Evolutionary conservation across 1,140 invertebrate genomes (phyloP), one percentile per base, ranked within the genome.

Genomic region (Drosophila murphyi): DNA sequence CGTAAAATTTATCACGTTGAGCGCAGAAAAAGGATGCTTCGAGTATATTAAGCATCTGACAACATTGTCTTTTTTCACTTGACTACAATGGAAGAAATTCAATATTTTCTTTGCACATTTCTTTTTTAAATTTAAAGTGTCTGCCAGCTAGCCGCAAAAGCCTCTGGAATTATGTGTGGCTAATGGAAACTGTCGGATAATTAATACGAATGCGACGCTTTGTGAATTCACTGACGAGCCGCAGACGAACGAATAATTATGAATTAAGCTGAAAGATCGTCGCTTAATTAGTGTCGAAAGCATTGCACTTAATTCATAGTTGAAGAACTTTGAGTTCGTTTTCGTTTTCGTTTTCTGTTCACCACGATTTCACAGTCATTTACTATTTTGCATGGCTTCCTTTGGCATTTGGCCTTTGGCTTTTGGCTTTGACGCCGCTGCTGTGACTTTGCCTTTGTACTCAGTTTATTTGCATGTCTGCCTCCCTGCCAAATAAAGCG

Each of bases 401-500:
- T 72, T 82, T 72, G 41, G 51, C 52, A 51, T 82, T 82, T 72
- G n/a, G 8, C 8, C 28, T 43, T 65, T 60, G 7, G 20, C 32
- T 65, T 68, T 8, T 1, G 20, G 20, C 20, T 60, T 34, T 56
- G 2, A 82, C 45, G 51, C n/a, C 7, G 12, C 43, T 50, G 39
- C 41, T 28, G 20, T 20, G 0, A 1, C 20, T 39, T 48, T 48
- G 52, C 47, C 34, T 60, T 68, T 64, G 51, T 64, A 32, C 35
- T 20, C 41, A 79, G 79, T 83, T 77, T 82, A 88, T 83, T 88
- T 88, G 80, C 83, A 73, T 88, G 82, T 87, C 82, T 86, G 82
- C 59, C 63, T 50, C 29, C 34, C 68, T 43, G 51, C 39, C 59
- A 70, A 76, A 79, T 79, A 76, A 82, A 76, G 78, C 64, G 72